These are phyloP conservation scores for Caenorhabditis inopinata DNA, from an alignment of 1,140 invertebrate genomes.

Conservation along the genomic window DNA sequence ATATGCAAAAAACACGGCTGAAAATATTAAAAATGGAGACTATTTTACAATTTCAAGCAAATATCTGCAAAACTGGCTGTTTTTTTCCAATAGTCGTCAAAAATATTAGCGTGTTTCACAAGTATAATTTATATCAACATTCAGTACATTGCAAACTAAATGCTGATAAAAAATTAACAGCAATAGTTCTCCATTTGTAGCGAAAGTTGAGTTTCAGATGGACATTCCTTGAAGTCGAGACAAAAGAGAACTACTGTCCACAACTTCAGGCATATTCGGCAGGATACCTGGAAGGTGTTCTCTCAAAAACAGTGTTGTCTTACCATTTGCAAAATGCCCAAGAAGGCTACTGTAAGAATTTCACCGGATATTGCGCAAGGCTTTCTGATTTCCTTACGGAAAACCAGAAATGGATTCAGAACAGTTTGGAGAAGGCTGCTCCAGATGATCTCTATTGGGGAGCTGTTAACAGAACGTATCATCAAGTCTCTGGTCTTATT, in stretches of 20 bases:
- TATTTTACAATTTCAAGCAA: too few relatives aligned
- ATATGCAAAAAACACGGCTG: too few relatives aligned
- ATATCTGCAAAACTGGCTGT: too few relatives aligned
- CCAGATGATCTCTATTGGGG: constrained; percentile 62
- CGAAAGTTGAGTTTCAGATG: constrained; percentile 56
- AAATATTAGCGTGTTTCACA: too few relatives aligned
- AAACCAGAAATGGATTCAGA: constrained; percentile 60
- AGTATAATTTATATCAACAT: too few relatives aligned
- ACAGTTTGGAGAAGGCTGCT: constrained; percentile 50
- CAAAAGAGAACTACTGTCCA: constrained; percentile 34
- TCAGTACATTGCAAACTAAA: too few relatives aligned
- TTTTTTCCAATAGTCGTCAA: too few relatives aligned
- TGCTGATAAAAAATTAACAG: too few relatives aligned
- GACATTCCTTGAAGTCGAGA: constrained; percentile 64
- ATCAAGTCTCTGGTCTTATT: constrained; percentile 69
- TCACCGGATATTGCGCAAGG: constrained; percentile 57
- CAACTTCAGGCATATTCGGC: constrained; percentile 62
- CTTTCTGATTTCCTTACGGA: constrained; percentile 52
- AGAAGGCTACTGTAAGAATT: constrained; percentile 59
- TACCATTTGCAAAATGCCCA: constrained; percentile 56
- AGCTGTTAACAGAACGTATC: constrained; percentile 67
- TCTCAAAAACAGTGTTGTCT: constrained; percentile 52
- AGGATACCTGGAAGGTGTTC: constrained; percentile 56
- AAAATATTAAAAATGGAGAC: too few relatives aligned
- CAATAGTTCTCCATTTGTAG: neutral